Evolutionary conservation across 2,888 invertebrate genomes (phyloP), one percentile per base, ranked within the genome.

Genomic region (Epinotia ramella): DNA sequence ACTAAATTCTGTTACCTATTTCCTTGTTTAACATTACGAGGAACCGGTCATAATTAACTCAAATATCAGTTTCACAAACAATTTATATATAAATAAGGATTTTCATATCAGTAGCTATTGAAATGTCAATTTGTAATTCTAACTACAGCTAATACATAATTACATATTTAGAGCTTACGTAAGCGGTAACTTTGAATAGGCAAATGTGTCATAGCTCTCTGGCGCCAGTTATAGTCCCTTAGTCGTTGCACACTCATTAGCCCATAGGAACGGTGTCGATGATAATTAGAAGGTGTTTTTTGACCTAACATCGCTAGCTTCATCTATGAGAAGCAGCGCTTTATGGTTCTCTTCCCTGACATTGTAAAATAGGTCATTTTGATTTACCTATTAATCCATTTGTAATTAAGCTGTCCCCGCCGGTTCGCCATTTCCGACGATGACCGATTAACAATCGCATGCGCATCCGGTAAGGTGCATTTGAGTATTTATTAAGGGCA

Each of bases 111-210:
- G 28, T 28, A 49, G n/a, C 56, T 13, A 67, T 59, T 73, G 67
- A 67, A 73, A 62, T 67, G 67, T 67, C 40, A 62, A 11, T 67
- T 62, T 46, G 60, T 67, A 62, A 67, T 62, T 67, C 24, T 53
- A 53, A 4, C 60, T n/a, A 24, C 24, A n/a, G n/a, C 24, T 24
- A 24, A 24, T 24, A n/a, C n/a, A n/a, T n/a, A n/a, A n/a, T n/a
- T n/a, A 33, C 13, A 56, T 56, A 56, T 62, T 73, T 33, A 53
- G 53, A n/a, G 33, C 44, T 56, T 53, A 56, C 40, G 53, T 73
- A 73, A 73, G 67, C 40, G 24, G 40, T 62, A 24, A 56, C 11
- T 62, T 67, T 40, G 18, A 56, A 67, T 18, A 67, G 40, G 62
- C 33, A 49, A 71, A 13, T 33, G 16, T 62, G 62, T 60, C 28